Evolutionary conservation across 1,140 invertebrate genomes (phyloP).

Genomic region (Zaprionus inermis): DNA sequence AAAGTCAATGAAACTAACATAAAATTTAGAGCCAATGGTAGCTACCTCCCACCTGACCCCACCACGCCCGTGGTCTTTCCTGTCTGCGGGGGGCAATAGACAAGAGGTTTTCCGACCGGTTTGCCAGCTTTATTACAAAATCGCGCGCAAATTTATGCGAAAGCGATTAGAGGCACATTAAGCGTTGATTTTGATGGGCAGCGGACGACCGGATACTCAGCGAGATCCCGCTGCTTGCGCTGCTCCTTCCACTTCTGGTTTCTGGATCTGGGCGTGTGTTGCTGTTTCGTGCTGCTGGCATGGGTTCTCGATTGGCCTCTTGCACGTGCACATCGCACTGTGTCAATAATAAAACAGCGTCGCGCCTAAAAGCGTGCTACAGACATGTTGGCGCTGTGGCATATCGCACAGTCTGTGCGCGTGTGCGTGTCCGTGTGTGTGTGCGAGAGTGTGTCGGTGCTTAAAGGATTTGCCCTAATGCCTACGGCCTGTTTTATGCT

Average conservation of each 20-base stretch:
- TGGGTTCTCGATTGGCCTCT: conserved; percentile 1
- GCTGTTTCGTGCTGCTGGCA: neutral
- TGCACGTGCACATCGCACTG: conserved; percentile 32
- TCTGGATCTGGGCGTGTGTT: neutral
- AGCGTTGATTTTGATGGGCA: conserved; percentile 60
- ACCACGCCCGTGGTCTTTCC: neutral
- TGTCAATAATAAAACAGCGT: conserved; percentile 44
- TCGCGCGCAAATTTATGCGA: conserved; percentile 71
- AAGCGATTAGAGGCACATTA: conserved; percentile 74
- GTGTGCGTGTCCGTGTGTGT: conserved; percentile 16
- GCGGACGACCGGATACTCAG: conserved; percentile 28
- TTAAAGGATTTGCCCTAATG: conserved; percentile 75
- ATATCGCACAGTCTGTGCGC: neutral
- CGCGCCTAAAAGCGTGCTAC: conserved; percentile 53
- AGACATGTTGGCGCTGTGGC: conserved; percentile 17
- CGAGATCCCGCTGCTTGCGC: conserved; percentile 28
- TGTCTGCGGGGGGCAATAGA: neutral
- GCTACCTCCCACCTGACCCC: neutral
- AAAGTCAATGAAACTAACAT: conserved; percentile 69
- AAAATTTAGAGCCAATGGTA: conserved; percentile 41
- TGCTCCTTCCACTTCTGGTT: neutral
- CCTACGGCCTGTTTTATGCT: conserved; percentile 65
- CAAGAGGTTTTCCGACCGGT: neutral
- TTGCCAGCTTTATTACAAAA: conserved; percentile 62
- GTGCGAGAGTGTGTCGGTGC: conserved; percentile 34